Conservation (phyloP, 2,113 vertebrate genomes). For the Talpa occidentalis region DNA sequence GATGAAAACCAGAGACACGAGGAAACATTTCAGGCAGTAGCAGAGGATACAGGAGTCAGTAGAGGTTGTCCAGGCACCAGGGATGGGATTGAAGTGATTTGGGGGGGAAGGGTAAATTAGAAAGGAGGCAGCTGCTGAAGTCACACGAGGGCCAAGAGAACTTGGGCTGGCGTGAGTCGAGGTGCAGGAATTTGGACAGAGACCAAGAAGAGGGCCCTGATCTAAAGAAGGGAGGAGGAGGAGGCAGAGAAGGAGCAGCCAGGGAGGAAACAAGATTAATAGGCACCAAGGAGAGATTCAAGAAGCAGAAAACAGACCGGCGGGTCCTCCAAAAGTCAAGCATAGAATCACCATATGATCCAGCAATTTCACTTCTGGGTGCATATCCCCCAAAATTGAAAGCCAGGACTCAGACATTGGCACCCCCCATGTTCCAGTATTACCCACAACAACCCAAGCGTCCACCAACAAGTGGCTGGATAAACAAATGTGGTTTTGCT, state of each 20-base stretch:
- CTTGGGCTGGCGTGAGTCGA: rapidly evolving
- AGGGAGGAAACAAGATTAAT: too few species aligned
- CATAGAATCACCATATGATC: too few species aligned
- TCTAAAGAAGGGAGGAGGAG: too few species aligned
- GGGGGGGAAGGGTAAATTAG: background rate
- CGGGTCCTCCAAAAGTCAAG: rapidly evolving
- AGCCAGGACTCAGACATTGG: background rate
- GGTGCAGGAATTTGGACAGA: background rate
- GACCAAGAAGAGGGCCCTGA: background rate
- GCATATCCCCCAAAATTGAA: background rate
- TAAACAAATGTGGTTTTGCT: background rate
- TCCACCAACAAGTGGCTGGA: background rate
- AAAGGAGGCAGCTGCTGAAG: background rate
- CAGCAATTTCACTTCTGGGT: background rate
- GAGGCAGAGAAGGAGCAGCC: background rate
- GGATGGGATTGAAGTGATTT: background rate
- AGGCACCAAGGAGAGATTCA: background rate
- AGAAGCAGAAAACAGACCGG: rapidly evolving
- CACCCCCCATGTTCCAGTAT: background rate
- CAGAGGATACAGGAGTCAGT: background rate
- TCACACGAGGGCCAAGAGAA: background rate
- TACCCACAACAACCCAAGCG: background rate
- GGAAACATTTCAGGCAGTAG: background rate
- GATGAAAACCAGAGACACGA: slow-evolving; percentile 61
- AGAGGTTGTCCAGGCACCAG: background rate